These are phyloP conservation scores for Aleiodes testaceus DNA, from an alignment of 2,888 invertebrate species.

Conservation along the genomic window DNA sequence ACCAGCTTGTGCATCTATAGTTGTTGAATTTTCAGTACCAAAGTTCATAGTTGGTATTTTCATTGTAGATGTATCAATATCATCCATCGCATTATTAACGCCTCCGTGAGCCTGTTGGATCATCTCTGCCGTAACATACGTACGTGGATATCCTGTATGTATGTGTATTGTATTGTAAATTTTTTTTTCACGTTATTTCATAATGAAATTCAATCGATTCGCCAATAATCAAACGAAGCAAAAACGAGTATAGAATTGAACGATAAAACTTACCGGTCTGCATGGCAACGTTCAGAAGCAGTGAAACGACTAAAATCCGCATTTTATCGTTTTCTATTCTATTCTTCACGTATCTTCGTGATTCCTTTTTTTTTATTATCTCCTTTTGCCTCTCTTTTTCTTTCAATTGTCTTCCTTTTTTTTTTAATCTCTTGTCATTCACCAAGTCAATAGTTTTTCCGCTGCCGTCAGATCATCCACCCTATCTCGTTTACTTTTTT, in stretches of 20 bases:
- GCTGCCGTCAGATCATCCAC: slow-evolving; percentile 48
- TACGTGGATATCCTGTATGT: slow-evolving; percentile 58
- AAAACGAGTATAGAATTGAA: slow-evolving; percentile 6
- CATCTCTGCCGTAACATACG: slow-evolving; percentile 65
- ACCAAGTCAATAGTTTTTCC: slow-evolving; percentile 42
- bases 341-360: slow-evolving; percentile 1
- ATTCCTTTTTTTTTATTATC: slow-evolving; percentile 5
- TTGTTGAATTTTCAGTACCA: slow-evolving; percentile 87
- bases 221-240: background rate
- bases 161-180: slow-evolving; percentile 41
- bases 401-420: background rate
- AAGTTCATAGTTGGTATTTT: slow-evolving; percentile 81
- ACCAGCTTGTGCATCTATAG: slow-evolving; percentile 88
- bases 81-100: slow-evolving; percentile 63
- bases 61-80: slow-evolving; percentile 64
- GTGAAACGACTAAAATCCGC: slow-evolving; percentile 65
- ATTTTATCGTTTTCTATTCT: slow-evolving; percentile 57
- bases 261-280: slow-evolving; percentile 64
- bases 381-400: slow-evolving; percentile 9
- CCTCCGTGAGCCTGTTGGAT: slow-evolving; percentile 54
- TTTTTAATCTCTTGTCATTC: slow-evolving; percentile 28
- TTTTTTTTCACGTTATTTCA: slow-evolving; percentile 33
- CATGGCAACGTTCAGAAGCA: slow-evolving; percentile 67
- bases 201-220: slow-evolving; percentile 19
- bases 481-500: slow-evolving; percentile 32